phyloP scores from a whole-genome alignment of 2,888 invertebrate species.

The Mycalesis mineus region DNA sequence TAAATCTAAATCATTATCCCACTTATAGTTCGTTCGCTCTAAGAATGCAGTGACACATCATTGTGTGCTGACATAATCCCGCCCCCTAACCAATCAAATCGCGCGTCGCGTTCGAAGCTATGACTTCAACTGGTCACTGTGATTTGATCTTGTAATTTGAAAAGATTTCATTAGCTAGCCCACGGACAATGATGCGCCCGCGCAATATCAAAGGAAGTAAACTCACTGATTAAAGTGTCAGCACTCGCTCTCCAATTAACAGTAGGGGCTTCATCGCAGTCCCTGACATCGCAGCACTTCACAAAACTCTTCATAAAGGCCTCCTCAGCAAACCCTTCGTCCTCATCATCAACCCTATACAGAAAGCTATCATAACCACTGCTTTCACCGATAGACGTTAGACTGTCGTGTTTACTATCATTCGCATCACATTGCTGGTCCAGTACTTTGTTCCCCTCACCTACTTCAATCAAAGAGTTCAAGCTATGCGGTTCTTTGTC shows the following conservation, averaged over 20 bases:
- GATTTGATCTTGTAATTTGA: no score
- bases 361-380: constrained; percentile 87
- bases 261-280: constrained; percentile 49
- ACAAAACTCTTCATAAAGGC: constrained; percentile 65
- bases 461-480: constrained; percentile 53
- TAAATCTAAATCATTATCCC: no score
- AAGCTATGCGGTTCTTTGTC: constrained; percentile 60
- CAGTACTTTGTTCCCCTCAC: constrained; percentile 28
- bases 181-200: no score
- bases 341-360: constrained; percentile 77
- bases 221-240: constrained; percentile 64
- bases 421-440: constrained; percentile 22
- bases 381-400: constrained; percentile 85
- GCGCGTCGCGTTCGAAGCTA: no score
- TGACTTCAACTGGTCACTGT: no score
- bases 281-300: constrained; percentile 53
- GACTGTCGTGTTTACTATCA: constrained; percentile 71
- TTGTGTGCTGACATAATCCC: no score
- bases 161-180: no score
- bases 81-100: no score
- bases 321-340: constrained; percentile 64
- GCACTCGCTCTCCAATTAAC: constrained; percentile 59
- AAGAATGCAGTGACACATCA: no score
- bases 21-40: no score
- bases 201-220: no score